Percentiles rank a stretch among this genome's conserved stretches.
Conservation (phyloP, 2,888 invertebrate genomes). For the Tryphoninae sp. region DNA sequence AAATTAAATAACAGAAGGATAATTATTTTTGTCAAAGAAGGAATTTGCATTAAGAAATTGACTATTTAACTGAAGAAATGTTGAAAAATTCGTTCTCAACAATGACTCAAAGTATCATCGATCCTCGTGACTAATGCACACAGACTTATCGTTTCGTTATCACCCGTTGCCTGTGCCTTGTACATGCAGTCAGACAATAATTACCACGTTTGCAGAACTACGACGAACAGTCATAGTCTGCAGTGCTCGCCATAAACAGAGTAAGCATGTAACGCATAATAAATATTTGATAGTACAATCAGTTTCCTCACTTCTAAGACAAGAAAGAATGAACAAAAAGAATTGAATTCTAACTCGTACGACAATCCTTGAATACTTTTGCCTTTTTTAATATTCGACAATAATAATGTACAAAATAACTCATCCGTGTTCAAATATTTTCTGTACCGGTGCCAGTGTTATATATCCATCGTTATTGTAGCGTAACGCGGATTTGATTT, state of each 20-base stretch:
- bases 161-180: slow-evolving; percentile 8
- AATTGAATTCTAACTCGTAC: too few relatives aligned
- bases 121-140: slow-evolving; percentile 39
- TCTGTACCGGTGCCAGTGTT: too few relatives aligned
- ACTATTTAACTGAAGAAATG: not conserved
- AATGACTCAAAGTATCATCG: slow-evolving; percentile 4
- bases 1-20: too few relatives aligned
- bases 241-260: not conserved
- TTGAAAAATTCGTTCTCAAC: not conserved
- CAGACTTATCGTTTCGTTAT: slow-evolving; percentile 46
- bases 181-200: slow-evolving; percentile 10
- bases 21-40: too few relatives aligned
- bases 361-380: too few relatives aligned
- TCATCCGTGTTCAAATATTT: too few relatives aligned
- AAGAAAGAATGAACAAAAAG: too few relatives aligned
- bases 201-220: slow-evolving; percentile 26
- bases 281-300: not conserved
- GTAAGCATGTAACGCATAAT: not conserved
- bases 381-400: too few relatives aligned
- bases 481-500: slow-evolving; percentile 63
- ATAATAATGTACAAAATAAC: too few relatives aligned
- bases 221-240: not conserved
- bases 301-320: too few relatives aligned
- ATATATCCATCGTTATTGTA: slow-evolving; percentile 8
- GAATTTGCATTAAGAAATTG: not conserved